Conservation (phyloP, 2,113 vertebrate genomes). For the Paedocypris sp. region DNA sequence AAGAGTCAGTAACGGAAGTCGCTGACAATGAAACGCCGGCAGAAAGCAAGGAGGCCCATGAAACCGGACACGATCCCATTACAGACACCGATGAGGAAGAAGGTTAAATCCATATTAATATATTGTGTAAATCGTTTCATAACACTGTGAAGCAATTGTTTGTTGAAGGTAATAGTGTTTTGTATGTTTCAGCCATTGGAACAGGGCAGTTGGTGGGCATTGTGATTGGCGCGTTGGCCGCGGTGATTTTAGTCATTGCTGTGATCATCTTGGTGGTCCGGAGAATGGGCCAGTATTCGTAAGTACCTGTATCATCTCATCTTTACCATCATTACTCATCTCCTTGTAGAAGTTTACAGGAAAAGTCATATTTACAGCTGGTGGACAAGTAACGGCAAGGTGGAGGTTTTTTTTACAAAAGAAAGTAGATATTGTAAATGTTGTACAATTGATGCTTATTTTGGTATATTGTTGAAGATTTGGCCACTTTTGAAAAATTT, state of each 20-base stretch:
- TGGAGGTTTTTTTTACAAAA: too few species aligned
- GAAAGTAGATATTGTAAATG: too few species aligned
- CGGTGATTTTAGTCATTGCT: conserved; percentile 45
- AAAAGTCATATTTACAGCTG: too few species aligned
- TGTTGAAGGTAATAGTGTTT: too few species aligned
- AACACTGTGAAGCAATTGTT: too few species aligned
- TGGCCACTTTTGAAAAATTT: background rate
- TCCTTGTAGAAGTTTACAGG: too few species aligned
- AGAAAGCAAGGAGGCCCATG: fast-evolving
- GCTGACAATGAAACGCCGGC: background rate
- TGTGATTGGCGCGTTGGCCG: conserved; percentile 53
- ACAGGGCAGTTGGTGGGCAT: conserved; percentile 58
- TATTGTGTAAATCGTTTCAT: background rate
- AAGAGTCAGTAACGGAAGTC: background rate
- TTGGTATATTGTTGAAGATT: too few species aligned
- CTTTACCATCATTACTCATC: too few species aligned
- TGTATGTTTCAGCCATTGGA: conserved; percentile 28
- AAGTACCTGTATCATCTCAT: conserved; percentile 12
- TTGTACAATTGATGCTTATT: too few species aligned
- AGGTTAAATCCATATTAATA: background rate
- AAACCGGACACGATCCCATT: too few species aligned
- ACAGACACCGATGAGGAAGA: background rate
- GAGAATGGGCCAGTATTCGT: conserved; percentile 70
- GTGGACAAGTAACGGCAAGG: too few species aligned
- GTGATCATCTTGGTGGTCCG: conserved; percentile 49